phyloP scores from a whole-genome alignment of 2,888 invertebrate genomes.

The Drosophila cognata region DNA sequence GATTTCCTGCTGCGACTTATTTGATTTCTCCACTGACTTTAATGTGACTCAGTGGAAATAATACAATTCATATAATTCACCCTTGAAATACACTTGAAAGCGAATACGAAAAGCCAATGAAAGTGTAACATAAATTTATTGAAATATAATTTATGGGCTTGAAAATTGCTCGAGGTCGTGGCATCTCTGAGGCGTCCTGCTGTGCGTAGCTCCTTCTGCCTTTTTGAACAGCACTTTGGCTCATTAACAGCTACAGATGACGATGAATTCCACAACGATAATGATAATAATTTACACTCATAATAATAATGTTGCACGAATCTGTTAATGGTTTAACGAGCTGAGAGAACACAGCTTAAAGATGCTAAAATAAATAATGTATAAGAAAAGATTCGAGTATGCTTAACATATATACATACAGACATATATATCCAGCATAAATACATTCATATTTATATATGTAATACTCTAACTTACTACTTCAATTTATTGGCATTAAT shows the following conservation, averaged over 20 bases:
- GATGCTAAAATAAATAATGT: not conserved
- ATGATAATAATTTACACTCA: slow-evolving; percentile 28
- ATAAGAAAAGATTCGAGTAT: not conserved
- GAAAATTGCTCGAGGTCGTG: slow-evolving; percentile 38
- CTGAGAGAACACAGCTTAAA: slow-evolving; percentile 18
- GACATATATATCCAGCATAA: not conserved
- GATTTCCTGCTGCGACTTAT: slow-evolving; percentile 7
- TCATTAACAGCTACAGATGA: slow-evolving; percentile 58
- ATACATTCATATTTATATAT: not conserved
- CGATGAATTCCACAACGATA: slow-evolving; percentile 26
- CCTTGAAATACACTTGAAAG: not conserved
- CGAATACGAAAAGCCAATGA: not conserved
- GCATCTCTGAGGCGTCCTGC: slow-evolving; percentile 24
- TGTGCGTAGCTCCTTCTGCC: slow-evolving; percentile 14
- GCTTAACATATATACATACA: not conserved
- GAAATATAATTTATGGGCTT: slow-evolving; percentile 62
- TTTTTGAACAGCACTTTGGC: slow-evolving; percentile 29
- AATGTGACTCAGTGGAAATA: not conserved
- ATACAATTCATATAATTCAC: not conserved
- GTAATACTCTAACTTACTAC: not conserved
- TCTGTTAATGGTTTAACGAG: slow-evolving; percentile 41
- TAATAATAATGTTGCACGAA: slow-evolving; percentile 21
- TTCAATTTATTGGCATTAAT: not conserved
- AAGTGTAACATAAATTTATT: slow-evolving; percentile 51
- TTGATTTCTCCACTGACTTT: not conserved